Conservation (phyloP, 1,140 invertebrate genomes). For the Drosophila bocqueti region DNA sequence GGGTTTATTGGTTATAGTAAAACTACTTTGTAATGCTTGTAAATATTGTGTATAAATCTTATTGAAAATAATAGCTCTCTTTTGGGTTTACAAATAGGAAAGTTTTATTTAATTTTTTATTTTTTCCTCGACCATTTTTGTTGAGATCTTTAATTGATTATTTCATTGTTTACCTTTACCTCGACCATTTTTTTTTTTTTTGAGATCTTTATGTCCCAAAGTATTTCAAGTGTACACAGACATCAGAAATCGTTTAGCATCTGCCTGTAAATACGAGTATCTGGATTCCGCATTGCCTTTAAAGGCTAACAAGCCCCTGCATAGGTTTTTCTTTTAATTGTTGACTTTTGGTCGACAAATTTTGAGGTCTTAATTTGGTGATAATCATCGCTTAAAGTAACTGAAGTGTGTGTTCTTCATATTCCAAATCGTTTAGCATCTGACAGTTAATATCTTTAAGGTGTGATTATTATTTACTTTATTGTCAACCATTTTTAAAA, state of each 20-base stretch:
- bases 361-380: constrained; percentile 2
- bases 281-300: neutral
- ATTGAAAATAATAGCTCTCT: too few relatives aligned
- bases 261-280: neutral
- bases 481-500: constrained; percentile 6
- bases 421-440: neutral
- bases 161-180: neutral
- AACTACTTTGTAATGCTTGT: neutral
- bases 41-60: neutral
- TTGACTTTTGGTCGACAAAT: neutral
- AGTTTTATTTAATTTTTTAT: neutral
- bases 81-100: neutral
- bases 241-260: constrained; percentile 9
- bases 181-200: constrained; percentile 1
- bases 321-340: neutral
- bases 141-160: too few relatives aligned
- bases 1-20: neutral
- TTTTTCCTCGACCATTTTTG: neutral
- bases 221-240: constrained; percentile 2
- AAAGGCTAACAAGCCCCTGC: neutral
- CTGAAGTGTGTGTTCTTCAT: constrained; percentile 1
- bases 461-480: constrained; percentile 4
- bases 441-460: neutral
- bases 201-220: neutral
- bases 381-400: constrained; percentile 6